Evolutionary conservation across 2,888 invertebrate genomes (phyloP).

Genomic region (Spilarctia lutea): DNA sequence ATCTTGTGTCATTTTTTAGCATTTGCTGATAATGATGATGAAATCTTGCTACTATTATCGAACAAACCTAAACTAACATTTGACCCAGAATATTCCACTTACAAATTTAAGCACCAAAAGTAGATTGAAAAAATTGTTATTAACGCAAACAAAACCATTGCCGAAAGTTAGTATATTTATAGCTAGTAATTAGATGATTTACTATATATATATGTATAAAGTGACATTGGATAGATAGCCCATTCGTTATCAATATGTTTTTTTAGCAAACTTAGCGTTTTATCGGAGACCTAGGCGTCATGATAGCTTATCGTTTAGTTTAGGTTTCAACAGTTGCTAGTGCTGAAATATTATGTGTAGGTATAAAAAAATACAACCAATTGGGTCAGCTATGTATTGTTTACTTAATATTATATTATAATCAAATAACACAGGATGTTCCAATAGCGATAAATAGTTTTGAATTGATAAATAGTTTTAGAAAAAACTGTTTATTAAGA

Average conservation of each 20-base stretch:
- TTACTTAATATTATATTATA: background rate
- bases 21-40: too few species aligned
- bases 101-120: too few species aligned
- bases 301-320: constrained; percentile 76
- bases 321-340: constrained; percentile 66
- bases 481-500: background rate
- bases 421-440: constrained; percentile 5
- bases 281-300: constrained; percentile 82
- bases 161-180: background rate
- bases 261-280: constrained; percentile 81
- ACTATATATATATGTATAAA: constrained; percentile 11
- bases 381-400: constrained; percentile 8
- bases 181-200: constrained; percentile 41
- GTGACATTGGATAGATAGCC: constrained; percentile 64
- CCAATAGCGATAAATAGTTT: background rate
- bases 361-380: constrained; percentile 4
- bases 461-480: too few species aligned
- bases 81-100: too few species aligned
- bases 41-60: too few species aligned
- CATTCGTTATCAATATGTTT: constrained; percentile 69
- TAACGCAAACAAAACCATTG: background rate
- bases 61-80: too few species aligned
- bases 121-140: background rate
- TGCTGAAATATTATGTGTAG: constrained; percentile 14
- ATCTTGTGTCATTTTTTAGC: too few species aligned